A percentile compares a stretch with the other conserved stretches of the same genome.
phyloP scores from a whole-genome alignment of 2,113 vertebrate genomes.

The Tympanuchus pallidicinctus region DNA sequence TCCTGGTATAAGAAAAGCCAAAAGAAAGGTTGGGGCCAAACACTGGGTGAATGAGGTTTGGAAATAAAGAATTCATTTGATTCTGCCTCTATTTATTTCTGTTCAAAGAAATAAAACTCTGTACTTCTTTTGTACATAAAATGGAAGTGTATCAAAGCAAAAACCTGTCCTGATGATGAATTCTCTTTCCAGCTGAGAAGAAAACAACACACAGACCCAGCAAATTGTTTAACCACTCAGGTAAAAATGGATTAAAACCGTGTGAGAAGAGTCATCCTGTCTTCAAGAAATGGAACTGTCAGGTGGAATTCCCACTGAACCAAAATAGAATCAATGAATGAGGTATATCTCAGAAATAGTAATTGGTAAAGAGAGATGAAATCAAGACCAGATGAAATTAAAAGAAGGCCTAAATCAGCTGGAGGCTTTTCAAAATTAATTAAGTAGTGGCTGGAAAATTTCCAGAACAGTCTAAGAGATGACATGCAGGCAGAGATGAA shows the following conservation, averaged over 20 bases:
- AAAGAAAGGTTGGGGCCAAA: constrained; percentile 54
- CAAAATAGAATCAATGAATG: constrained; percentile 36
- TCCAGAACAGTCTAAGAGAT: constrained; percentile 44
- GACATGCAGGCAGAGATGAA: constrained; percentile 53
- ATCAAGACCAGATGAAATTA: constrained; percentile 64
- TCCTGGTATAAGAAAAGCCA: constrained; percentile 38
- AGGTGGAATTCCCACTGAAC: constrained; percentile 60
- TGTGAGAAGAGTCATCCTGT: neutral
- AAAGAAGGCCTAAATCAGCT: constrained; percentile 64
- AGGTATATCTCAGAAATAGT: constrained; percentile 10
- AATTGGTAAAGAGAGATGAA: constrained; percentile 56
- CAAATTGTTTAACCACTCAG: constrained; percentile 54
- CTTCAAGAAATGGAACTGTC: neutral
- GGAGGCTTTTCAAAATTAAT: constrained; percentile 69
- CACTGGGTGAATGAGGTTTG: constrained; percentile 7
- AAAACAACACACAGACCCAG: constrained; percentile 39
- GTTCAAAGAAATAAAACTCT: constrained; percentile 50
- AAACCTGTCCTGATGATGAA: constrained; percentile 23
- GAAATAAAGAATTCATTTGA: constrained; percentile 34
- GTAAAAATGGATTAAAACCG: constrained; percentile 61
- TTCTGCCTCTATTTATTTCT: constrained; percentile 40
- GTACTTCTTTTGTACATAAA: constrained; percentile 58
- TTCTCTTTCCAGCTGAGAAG: constrained; percentile 45
- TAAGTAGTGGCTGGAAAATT: constrained; percentile 56
- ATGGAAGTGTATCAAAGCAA: constrained; percentile 57